These are phyloP conservation scores for Entomobrya proxima DNA, from an alignment of 2,888 invertebrate genomes.

Conservation along the genomic window DNA sequence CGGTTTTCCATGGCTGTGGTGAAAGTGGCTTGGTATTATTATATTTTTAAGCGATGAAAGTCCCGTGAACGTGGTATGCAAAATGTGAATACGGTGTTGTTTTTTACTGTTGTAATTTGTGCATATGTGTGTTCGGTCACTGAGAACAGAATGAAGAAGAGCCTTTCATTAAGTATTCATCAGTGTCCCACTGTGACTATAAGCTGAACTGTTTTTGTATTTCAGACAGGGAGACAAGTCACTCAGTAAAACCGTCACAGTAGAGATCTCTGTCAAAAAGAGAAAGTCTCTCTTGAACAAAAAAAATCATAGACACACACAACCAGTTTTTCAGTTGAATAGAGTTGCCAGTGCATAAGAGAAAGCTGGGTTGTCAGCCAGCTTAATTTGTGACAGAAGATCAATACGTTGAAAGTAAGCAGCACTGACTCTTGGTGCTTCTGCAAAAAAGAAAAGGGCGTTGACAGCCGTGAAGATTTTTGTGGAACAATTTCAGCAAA, in stretches of 20 bases:
- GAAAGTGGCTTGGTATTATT: too few species aligned
- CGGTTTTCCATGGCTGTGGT: too few species aligned
- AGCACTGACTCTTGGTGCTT: neutral
- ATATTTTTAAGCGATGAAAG: too few species aligned
- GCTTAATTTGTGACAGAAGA: slow-evolving; percentile 53
- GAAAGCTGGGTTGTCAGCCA: neutral
- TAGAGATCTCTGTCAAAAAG: too few species aligned
- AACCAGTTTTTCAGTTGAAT: neutral
- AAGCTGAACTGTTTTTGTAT: slow-evolving; percentile 39
- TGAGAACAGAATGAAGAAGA: slow-evolving; percentile 29
- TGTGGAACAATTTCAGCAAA: too few species aligned
- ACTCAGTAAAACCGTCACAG: too few species aligned
- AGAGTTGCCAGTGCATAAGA: neutral
- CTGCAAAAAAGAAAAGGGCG: slow-evolving; percentile 10
- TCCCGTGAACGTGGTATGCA: too few species aligned
- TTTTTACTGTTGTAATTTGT: too few species aligned
- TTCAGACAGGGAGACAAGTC: neutral
- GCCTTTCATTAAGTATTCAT: slow-evolving; percentile 60
- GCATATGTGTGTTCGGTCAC: too few species aligned
- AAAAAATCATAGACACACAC: too few species aligned
- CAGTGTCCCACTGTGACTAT: slow-evolving; percentile 56
- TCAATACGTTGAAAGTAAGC: slow-evolving; percentile 29
- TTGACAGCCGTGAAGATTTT: neutral
- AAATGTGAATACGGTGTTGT: too few species aligned
- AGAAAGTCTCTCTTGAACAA: too few species aligned